phyloP scores from a whole-genome alignment of 2,113 vertebrate species.

The Corythoichthys intestinalis region DNA sequence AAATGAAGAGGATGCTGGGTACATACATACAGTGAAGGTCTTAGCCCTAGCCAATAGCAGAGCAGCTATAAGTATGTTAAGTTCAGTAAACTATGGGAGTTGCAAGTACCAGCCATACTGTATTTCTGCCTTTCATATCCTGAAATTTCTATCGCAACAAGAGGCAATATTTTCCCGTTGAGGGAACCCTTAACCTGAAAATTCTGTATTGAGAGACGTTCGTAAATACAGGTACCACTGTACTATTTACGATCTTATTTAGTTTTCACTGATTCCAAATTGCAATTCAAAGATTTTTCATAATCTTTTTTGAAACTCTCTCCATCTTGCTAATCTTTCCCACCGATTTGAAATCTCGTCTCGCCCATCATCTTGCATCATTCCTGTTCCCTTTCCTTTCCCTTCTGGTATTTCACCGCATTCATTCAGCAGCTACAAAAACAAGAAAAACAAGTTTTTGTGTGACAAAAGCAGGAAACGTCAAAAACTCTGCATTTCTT shows the following conservation, averaged over 20 bases:
- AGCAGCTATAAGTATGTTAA: too few relatives aligned
- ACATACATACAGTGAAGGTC: too few relatives aligned
- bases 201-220: too few relatives aligned
- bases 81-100: too few relatives aligned
- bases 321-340: slow-evolving; percentile 17
- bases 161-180: too few relatives aligned
- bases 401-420: slow-evolving; percentile 3
- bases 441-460: slow-evolving; percentile 25
- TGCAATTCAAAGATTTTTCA: neutral
- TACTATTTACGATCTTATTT: neutral
- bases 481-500: slow-evolving; percentile 54
- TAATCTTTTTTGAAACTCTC: slow-evolving; percentile 18
- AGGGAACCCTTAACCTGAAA: too few relatives aligned
- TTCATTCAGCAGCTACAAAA: slow-evolving; percentile 18
- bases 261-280: neutral
- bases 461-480: slow-evolving; percentile 62
- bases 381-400: slow-evolving; percentile 9
- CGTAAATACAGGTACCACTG: too few relatives aligned
- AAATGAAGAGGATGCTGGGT: too few relatives aligned
- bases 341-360: neutral
- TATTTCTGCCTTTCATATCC: too few relatives aligned
- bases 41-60: too few relatives aligned
- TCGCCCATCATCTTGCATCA: slow-evolving; percentile 1
- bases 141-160: too few relatives aligned
- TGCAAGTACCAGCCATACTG: too few relatives aligned